Percentiles rank a stretch among this genome's conserved stretches.
Evolutionary conservation across 2,797 vertebrate species (phyloP).

Genomic region (Adelosebastes latens): DNA sequence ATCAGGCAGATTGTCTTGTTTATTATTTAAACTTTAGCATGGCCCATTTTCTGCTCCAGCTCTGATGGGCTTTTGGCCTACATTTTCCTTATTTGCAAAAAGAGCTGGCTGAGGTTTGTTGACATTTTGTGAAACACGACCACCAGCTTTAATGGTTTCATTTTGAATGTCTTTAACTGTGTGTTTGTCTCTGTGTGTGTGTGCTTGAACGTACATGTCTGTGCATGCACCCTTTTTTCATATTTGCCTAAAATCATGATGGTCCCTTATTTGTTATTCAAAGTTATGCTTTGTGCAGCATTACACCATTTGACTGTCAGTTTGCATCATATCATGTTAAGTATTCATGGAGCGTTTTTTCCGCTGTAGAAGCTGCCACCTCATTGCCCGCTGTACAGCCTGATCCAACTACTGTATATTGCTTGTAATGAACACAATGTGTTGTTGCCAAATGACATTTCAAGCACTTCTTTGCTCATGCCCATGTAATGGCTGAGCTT

Average conservation of each 20-base stretch:
- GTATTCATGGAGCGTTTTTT: conserved; percentile 50
- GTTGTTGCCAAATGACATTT: conserved; percentile 27
- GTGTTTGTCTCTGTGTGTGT: not conserved
- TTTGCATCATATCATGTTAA: conserved; percentile 67
- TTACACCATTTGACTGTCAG: conserved; percentile 61
- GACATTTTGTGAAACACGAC: conserved; percentile 28
- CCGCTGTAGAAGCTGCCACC: conserved; percentile 47
- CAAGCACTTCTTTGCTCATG: conserved; percentile 12
- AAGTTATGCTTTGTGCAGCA: conserved; percentile 42
- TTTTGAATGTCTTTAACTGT: conserved; percentile 8
- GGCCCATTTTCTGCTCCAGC: conserved; percentile 35
- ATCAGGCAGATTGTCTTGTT: conserved; percentile 50
- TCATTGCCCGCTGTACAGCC: conserved; percentile 24
- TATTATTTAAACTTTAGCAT: conserved; percentile 47
- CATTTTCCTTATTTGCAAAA: conserved; percentile 34
- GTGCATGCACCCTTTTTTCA: not conserved
- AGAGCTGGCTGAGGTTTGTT: conserved; percentile 26
- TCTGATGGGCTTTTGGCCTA: conserved; percentile 31
- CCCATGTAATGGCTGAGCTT: conserved; percentile 15
- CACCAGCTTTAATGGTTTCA: conserved; percentile 15
- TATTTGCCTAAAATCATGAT: conserved; percentile 33
- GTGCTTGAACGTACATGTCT: not conserved
- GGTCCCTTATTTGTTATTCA: conserved; percentile 53
- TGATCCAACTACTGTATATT: conserved; percentile 36
- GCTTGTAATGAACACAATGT: conserved; percentile 27